Percentiles rank a stretch among this genome's conserved stretches.
phyloP scores from a whole-genome alignment of 2,797 vertebrate species.

The Pyrocephalus nanus region DNA sequence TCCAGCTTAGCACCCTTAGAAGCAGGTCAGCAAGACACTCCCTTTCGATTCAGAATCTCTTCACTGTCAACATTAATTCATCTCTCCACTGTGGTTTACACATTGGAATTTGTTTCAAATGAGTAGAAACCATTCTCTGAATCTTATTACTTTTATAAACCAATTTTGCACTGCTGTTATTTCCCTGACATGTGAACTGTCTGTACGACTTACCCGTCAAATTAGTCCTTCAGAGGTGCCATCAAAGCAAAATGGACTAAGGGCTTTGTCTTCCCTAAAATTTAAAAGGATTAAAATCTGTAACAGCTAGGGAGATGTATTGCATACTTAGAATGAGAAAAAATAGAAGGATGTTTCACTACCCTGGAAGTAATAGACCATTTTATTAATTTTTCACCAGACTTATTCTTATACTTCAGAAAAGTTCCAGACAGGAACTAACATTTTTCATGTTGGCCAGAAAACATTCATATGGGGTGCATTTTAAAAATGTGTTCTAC shows the following conservation, averaged over 20 bases:
- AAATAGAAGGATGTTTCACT: neutral
- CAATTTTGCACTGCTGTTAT: neutral
- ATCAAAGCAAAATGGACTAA: neutral
- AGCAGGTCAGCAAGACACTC: neutral
- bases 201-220: neutral
- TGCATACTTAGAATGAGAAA: neutral
- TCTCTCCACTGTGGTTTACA: neutral
- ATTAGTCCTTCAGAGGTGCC: neutral
- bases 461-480: neutral
- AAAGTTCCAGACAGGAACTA: constrained; percentile 11
- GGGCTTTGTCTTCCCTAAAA: neutral
- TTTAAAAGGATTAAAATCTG: neutral
- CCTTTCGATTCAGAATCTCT: neutral
- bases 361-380: neutral
- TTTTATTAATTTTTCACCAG: neutral
- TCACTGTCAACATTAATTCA: constrained; percentile 12
- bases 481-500: neutral
- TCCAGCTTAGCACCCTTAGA: neutral
- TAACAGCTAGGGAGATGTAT: neutral
- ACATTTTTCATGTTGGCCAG: neutral
- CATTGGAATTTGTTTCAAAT: constrained; percentile 26
- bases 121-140: neutral
- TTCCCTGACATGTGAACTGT: constrained; percentile 6
- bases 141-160: constrained; percentile 8
- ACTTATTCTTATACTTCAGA: neutral